Evolutionary conservation across 2,888 invertebrate species (phyloP), one percentile per base, ranked within the genome.

Genomic region (Tinea trinotella): DNA sequence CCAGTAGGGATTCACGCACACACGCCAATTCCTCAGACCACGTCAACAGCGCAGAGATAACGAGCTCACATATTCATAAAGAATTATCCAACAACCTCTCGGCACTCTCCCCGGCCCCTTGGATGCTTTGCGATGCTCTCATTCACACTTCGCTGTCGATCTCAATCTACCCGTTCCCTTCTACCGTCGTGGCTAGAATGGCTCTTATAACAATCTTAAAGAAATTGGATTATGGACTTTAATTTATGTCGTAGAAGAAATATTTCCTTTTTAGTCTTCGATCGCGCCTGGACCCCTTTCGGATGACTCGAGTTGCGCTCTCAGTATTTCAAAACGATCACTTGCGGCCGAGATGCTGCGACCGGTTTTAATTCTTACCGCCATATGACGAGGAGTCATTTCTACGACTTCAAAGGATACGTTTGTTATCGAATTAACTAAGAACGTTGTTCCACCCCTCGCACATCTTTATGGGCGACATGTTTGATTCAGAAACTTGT

Each of bases 41-140:
- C 80, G 73, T 79, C 81, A n/a, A n/a, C n/a, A 78, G 67, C 68
- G 66, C 70, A 61, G 64, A 80, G 79, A 81, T 83, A 84, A 82
- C 83, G 78, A 83, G 76, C 80, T 82, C 80, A 81, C 84, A 85
- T 86, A 84, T 85, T 87, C 85, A 86, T 86, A 86, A 81, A 86
- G 78, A 83, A 83, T 83, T 80, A 84, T 79, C 81, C 78, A 69
- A 75, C 77, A 68, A 67, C 71, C 69, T 69, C 67, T 67, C 74
- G 70, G 64, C 73, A 63, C 74, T 64, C 71, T 70, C 70, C 67
- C 57, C 65, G 67, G 66, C 63, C 66, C 63, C 61, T 67, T 68
- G 67, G 71, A 70, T 71, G 65, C 67, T 71, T 74, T 70, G 72
- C 76, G 73, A 78, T 77, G 77, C 83, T 85, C 85, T 85, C 83